Evolutionary conservation across 35 echinoderm and acorn worm genomes (phyloP).

Genomic region (Acanthaster planci): DNA sequence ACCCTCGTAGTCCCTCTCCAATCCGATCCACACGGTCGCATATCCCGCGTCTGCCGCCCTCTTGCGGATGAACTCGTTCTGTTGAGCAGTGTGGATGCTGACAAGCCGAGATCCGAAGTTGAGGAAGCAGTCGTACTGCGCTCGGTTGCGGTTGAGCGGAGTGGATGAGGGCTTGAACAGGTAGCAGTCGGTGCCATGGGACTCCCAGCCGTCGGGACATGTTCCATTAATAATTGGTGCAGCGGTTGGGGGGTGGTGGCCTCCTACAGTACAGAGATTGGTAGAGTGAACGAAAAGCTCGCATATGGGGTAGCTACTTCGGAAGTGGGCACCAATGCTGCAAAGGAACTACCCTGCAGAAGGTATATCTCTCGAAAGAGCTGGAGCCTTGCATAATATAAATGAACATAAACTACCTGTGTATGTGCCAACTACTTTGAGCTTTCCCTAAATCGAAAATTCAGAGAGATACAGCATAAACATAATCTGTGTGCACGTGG

Average conservation of each 20-base stretch:
- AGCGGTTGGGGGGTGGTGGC: neutral
- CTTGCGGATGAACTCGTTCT: slow-evolving; percentile 23
- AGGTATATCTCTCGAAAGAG: no score
- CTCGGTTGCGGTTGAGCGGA: neutral
- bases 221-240: neutral
- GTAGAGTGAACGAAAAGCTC: neutral
- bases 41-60: neutral
- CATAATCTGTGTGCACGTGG: no score
- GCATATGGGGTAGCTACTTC: no score
- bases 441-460: no score
- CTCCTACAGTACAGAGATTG: neutral
- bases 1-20: neutral
- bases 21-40: neutral
- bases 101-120: slow-evolving; percentile 1
- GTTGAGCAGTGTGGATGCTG: neutral
- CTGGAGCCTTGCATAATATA: no score
- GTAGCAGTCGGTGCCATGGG: slow-evolving; percentile 12
- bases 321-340: no score
- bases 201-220: slow-evolving; percentile 15
- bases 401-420: no score
- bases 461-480: no score
- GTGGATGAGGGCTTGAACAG: neutral
- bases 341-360: no score
- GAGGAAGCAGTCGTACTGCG: slow-evolving; percentile 7
- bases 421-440: no score